Evolutionary conservation across 2,888 invertebrate species (phyloP), one percentile per base, ranked within the genome.

Genomic region (Zelleria hepariella): DNA sequence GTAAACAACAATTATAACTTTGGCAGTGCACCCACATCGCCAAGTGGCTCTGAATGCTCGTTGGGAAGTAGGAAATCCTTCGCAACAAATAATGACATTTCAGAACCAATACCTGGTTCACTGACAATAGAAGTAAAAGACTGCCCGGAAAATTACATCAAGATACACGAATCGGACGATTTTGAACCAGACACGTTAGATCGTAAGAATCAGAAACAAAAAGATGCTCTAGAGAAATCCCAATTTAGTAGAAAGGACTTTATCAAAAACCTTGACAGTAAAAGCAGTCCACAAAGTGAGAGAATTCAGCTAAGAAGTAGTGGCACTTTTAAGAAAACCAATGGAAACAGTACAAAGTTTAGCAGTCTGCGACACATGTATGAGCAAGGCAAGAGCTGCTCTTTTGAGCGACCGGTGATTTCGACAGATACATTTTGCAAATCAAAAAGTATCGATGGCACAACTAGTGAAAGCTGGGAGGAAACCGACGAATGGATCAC

Each of bases 111-210:
- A 62, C 94, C 95, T 0, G 95, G 95, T 6, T 95, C 94, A 68
- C 86, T 96, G 71, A 94, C 95, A 27, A 96, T 96, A 62, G 95
- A 95, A 83, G 94, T 96, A 0, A 94, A 94, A 73, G 95, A 95
- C 74, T 92, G 94, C 21, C 93, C 95, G 0, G 93, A 94, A 67
- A 94, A 95, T 70, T 94, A 94, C 65, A 91, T 93, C 6, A 91
- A 91, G 69, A 93, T 94, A 57, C 91, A 94, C 60, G 96, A 96
- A 70, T 95, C 95, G 1, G 95, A 95, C 68, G 93, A 92, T 59
- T 96, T 95, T 68, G 96, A 96, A 75, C 95, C 96, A 0, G 96
- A 96, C 66, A 96, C 96, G 0, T 85, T 96, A 60, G 96, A 96
- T 70, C 89, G 96, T 25, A 95, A 95, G 72, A 92, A 94, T 52